A percentile compares a stretch with the other conserved stretches of the same genome.
Evolutionary conservation across 2,113 vertebrate species (phyloP).

Genomic region (Peromyscus leucopus): DNA sequence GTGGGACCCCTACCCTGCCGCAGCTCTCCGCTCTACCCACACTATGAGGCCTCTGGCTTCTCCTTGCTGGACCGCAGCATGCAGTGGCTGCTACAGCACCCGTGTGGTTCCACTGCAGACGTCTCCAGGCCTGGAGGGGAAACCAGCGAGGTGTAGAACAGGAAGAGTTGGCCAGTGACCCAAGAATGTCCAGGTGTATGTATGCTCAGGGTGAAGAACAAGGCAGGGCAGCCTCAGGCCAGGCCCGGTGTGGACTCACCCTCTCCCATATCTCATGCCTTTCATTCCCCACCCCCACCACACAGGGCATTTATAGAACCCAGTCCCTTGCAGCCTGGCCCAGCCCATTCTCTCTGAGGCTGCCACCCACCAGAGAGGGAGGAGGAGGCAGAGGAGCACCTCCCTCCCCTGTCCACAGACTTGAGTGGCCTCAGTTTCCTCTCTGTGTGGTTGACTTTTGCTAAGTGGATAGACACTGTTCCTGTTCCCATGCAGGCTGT

Average conservation of each 20-base stretch:
- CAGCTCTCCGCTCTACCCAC: no score
- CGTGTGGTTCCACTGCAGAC: not conserved
- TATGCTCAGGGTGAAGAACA: not conserved
- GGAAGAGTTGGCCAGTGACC: no score
- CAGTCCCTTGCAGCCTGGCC: not conserved
- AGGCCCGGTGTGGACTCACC: not conserved
- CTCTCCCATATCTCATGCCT: not conserved
- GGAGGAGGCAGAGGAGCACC: accelerated
- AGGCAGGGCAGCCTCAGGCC: not conserved
- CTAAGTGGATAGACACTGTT: accelerated
- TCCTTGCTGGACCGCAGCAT: accelerated
- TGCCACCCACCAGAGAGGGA: no score
- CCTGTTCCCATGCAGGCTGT: not conserved
- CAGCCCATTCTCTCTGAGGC: not conserved
- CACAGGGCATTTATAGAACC: not conserved
- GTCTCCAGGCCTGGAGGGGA: not conserved
- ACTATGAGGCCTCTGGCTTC: not conserved
- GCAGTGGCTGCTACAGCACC: not conserved
- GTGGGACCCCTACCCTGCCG: accelerated
- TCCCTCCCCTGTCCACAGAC: not conserved
- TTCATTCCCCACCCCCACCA: not conserved
- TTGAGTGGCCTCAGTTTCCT: not conserved
- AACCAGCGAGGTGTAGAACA: not conserved
- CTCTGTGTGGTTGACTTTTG: not conserved
- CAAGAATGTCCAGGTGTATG: not conserved